phyloP scores from a whole-genome alignment of 2,888 invertebrate species.

The Cantharis lateralis region DNA sequence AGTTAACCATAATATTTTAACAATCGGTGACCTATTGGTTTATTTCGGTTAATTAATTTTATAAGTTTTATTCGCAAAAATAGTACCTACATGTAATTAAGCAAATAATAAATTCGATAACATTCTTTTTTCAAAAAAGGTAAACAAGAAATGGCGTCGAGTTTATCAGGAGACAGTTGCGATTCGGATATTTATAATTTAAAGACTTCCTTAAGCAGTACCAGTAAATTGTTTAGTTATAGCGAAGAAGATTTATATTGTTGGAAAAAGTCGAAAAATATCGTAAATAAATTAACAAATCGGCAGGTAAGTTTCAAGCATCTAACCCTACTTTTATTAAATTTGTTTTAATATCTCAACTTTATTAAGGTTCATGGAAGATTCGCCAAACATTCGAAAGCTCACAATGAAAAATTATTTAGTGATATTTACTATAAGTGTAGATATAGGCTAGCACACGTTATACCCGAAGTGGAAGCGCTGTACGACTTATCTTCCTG shows the following conservation, averaged over 20 bases:
- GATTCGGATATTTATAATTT: constrained; percentile 25
- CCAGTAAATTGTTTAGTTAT: constrained; percentile 8
- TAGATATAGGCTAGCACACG: constrained; percentile 43
- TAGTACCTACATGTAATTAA: not conserved
- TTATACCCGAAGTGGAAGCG: constrained; percentile 40
- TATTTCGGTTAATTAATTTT: not conserved
- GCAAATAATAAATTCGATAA: not conserved
- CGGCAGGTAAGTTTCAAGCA: constrained; percentile 37
- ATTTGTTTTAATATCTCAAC: constrained; percentile 18
- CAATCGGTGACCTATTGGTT: not conserved
- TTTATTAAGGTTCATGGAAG: constrained; percentile 51
- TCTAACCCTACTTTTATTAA: constrained; percentile 41
- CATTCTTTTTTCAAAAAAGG: constrained; percentile 17
- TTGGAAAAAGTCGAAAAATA: constrained; percentile 29
- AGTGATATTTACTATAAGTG: constrained; percentile 51
- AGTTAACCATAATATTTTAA: not conserved
- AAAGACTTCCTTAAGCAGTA: constrained; percentile 5
- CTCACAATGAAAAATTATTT: constrained; percentile 54
- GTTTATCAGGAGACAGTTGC: constrained; percentile 33
- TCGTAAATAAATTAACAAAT: constrained; percentile 39
- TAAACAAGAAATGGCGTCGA: constrained; percentile 38
- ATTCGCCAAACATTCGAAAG: constrained; percentile 50
- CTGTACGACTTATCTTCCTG: constrained; percentile 17
- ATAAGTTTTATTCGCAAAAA: not conserved
- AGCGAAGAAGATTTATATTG: constrained; percentile 12